A percentile compares a stretch with the other conserved stretches of the same genome.
These are phyloP conservation scores for Pantherophis vulpinus DNA, from an alignment of 2,797 vertebrate species.

Conservation along the genomic window DNA sequence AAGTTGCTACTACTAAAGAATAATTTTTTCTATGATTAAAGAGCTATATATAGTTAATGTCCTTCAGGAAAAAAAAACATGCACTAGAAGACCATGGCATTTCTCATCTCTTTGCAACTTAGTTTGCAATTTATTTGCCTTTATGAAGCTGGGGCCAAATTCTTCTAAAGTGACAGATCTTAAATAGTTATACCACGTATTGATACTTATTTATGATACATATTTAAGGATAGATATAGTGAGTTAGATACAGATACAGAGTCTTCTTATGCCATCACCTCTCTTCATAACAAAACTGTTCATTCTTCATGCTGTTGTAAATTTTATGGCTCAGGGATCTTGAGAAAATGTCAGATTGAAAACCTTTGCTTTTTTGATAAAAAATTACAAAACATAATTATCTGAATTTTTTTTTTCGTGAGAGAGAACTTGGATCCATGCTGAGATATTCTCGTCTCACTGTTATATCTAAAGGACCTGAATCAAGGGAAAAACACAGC, in stretches of 20 bases:
- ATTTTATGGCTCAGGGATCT: conserved; percentile 15
- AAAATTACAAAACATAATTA: conserved; percentile 19
- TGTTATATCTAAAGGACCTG: not conserved
- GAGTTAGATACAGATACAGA: not conserved
- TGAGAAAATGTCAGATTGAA: not conserved
- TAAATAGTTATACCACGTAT: not conserved
- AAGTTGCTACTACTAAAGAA: not conserved
- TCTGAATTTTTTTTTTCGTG: not conserved
- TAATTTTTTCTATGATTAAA: not conserved
- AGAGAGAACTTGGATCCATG: conserved; percentile 27
- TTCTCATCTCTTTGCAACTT: not conserved
- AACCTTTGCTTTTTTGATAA: conserved; percentile 29
- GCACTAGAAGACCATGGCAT: not conserved
- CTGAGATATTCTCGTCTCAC: conserved; percentile 38
- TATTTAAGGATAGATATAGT: not conserved
- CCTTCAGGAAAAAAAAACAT: not conserved
- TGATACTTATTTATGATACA: not conserved
- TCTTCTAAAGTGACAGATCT: not conserved
- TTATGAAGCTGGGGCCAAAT: too few species aligned
- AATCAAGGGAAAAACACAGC: not conserved
- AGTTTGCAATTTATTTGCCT: not conserved
- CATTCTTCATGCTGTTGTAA: rapidly evolving
- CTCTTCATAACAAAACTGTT: not conserved
- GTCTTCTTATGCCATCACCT: not conserved
- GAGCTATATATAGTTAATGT: not conserved